Evolutionary conservation across 2,113 vertebrate species (phyloP), one percentile per base, ranked within the genome.

Genomic region (Notothenia rossii): DNA sequence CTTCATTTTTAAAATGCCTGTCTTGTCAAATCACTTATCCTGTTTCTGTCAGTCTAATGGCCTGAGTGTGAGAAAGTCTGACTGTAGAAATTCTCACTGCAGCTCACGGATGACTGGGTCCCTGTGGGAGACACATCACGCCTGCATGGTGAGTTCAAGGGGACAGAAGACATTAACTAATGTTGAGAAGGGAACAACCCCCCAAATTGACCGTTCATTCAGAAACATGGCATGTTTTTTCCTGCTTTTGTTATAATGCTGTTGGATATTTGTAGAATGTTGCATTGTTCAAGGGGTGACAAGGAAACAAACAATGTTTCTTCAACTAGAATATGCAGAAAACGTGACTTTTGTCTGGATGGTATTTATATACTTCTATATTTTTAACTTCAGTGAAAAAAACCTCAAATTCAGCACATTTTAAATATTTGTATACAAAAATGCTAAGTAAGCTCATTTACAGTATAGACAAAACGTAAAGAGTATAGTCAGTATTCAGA

Each of bases 1-100:
- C 61, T 71, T 17, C 54, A 59, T 72, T 78, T 59, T 88, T 76
- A 4, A 60, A 61, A 75, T 2, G 48, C 43, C 45, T 72, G 86
- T 85, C 77, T 66, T 59, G 62, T 83, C 59, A 62, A 18, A 89
- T 85, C 55, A 81, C 22, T 67, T 58, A 77, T 72, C 72, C 68
- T 79, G 62, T 82, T 29, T 78, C 66, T 90, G 75, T 69, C 73
- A 84, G 65, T 40, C 36, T 29, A 48, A 48, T 40, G 36, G 7
- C 36, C 36, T 4, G 71, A 87, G 74, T 85, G 88, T 94, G 91
- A 94, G 92, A 93, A 92, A 92, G 81, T 90, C 83, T 89, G 88
- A 89, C 77, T 43, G 9, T 11, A 61, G 83, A 67, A 56, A 73
- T 93, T 93, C 91, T 89, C 92, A 93, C 86, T 75, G 88, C 91